A percentile compares a stretch with the other conserved stretches of the same genome.
These are phyloP conservation scores for Cheilosia vernalis DNA, from an alignment of 2,888 invertebrate species.

Conservation along the genomic window DNA sequence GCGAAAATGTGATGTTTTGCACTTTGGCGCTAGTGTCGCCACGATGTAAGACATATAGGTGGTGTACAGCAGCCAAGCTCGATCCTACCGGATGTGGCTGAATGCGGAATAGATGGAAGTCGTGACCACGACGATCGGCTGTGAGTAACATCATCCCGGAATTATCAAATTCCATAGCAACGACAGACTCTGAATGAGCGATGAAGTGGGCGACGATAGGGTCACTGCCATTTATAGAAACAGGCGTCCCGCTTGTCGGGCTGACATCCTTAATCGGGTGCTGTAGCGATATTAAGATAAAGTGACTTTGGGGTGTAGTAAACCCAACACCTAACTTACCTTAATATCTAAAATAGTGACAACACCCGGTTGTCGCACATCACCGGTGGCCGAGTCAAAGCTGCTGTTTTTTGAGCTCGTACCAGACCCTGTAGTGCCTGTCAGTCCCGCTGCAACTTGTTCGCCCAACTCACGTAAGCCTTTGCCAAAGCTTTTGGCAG, in stretches of 20 bases:
- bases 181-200: slow-evolving; percentile 94
- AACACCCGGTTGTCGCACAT: slow-evolving; percentile 92
- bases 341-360: slow-evolving; percentile 94
- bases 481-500: slow-evolving; percentile 96
- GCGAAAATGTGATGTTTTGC: slow-evolving; percentile 95
- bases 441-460: slow-evolving; percentile 94
- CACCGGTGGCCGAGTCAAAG: slow-evolving; percentile 83
- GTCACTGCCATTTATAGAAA: slow-evolving; percentile 85
- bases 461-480: slow-evolving; percentile 95
- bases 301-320: too few species aligned
- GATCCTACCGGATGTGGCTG: slow-evolving; percentile 96
- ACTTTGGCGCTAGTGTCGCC: slow-evolving; percentile 98
- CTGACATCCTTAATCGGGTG: slow-evolving; percentile 82
- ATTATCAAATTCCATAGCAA: slow-evolving; percentile 94
- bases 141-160: slow-evolving; percentile 95
- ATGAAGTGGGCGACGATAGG: slow-evolving; percentile 93
- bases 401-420: slow-evolving; percentile 83
- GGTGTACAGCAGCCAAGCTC: slow-evolving; percentile 94
- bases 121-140: slow-evolving; percentile 95
- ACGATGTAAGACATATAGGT: slow-evolving; percentile 96
- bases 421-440: slow-evolving; percentile 86
- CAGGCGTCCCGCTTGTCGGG: slow-evolving; percentile 81
- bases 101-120: slow-evolving; percentile 97
- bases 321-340: slow-evolving; percentile 82
- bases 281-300: slow-evolving; percentile 75